These are phyloP conservation scores for Brachionichthys hirsutus DNA, from an alignment of 2,113 vertebrate species.

Conservation along the genomic window DNA sequence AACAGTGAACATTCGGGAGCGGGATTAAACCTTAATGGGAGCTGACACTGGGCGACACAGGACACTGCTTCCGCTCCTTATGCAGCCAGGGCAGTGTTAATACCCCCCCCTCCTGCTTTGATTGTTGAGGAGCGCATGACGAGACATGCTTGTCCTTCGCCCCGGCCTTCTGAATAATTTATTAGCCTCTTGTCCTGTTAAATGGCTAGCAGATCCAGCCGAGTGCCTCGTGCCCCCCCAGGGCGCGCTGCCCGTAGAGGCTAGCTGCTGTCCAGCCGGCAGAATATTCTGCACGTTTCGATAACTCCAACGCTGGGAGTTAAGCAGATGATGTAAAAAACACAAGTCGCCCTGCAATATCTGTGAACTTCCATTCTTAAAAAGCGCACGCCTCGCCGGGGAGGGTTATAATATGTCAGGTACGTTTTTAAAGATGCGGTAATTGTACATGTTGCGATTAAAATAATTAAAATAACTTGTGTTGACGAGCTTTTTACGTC, in stretches of 20 bases:
- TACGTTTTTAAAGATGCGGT: background rate
- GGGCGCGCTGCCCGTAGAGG: conserved; percentile 40
- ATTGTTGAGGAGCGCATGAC: conserved; percentile 61
- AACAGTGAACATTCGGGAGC: conserved; percentile 26
- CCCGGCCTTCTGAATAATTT: conserved; percentile 72
- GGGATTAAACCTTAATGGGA: conserved; percentile 52
- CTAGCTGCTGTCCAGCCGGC: conserved; percentile 49
- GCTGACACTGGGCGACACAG: conserved; percentile 36
- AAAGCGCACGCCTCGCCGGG: conserved; percentile 6
- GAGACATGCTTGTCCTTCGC: conserved; percentile 61
- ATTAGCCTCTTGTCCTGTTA: conserved; percentile 73
- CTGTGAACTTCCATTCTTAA: conserved; percentile 2
- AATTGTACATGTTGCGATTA: too few species aligned
- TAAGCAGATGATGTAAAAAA: conserved; percentile 41
- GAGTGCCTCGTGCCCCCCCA: conserved; percentile 42
- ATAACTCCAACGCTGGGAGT: conserved; percentile 16
- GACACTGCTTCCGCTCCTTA: conserved; percentile 34
- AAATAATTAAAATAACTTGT: too few species aligned
- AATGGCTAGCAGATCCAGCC: conserved; percentile 61
- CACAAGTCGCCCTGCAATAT: conserved; percentile 18
- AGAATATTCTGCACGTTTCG: conserved; percentile 49
- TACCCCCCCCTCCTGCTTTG: conserved; percentile 36
- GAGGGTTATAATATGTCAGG: conserved; percentile 1
- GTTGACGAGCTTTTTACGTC: too few species aligned
- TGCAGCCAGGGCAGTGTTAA: conserved; percentile 33